These are phyloP conservation scores for Tiliacea citrago DNA, from an alignment of 2,888 invertebrate genomes.

Conservation along the genomic window DNA sequence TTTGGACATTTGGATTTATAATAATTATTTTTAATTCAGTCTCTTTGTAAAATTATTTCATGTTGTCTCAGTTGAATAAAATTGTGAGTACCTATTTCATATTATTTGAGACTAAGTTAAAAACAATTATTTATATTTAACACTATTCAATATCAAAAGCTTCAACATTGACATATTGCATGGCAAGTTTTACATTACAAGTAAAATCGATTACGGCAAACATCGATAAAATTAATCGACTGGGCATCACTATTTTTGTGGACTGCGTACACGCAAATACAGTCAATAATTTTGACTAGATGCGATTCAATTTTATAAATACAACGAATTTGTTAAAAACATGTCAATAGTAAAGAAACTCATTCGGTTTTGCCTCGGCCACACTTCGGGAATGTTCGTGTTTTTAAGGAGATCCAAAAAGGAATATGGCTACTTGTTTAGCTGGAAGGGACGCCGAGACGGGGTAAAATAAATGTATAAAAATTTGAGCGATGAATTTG, in stretches of 20 bases:
- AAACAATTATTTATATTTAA: conserved; percentile 42
- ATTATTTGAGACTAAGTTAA: conserved; percentile 41
- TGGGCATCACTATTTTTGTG: conserved; percentile 65
- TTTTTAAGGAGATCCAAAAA: conserved; percentile 52
- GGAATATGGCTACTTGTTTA: conserved; percentile 45
- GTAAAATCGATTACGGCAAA: conserved; percentile 57
- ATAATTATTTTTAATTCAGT: conserved; percentile 51
- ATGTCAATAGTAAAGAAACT: conserved; percentile 60
- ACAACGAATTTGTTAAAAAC: conserved; percentile 39
- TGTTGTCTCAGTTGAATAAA: conserved; percentile 28
- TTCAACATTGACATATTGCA: conserved; percentile 58
- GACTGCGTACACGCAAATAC: conserved; percentile 52
- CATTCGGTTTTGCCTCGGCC: conserved; percentile 35
- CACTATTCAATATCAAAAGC: conserved; percentile 55
- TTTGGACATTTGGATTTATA: conserved; percentile 53
- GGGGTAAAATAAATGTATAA: conserved; percentile 68
- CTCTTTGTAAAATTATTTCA: conserved; percentile 13
- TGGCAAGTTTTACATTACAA: conserved; percentile 64
- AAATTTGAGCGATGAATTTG: conserved; percentile 81
- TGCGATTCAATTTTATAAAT: conserved; percentile 57
- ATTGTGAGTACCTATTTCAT: conserved; percentile 32
- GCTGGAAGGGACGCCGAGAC: conserved; percentile 36
- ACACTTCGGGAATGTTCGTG: conserved; percentile 55
- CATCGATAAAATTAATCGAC: conserved; percentile 61
- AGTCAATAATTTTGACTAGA: conserved; percentile 69